Base-by-base conservation (phyloP, 2,888 invertebrate species). In the Brenthis ino region DNA sequence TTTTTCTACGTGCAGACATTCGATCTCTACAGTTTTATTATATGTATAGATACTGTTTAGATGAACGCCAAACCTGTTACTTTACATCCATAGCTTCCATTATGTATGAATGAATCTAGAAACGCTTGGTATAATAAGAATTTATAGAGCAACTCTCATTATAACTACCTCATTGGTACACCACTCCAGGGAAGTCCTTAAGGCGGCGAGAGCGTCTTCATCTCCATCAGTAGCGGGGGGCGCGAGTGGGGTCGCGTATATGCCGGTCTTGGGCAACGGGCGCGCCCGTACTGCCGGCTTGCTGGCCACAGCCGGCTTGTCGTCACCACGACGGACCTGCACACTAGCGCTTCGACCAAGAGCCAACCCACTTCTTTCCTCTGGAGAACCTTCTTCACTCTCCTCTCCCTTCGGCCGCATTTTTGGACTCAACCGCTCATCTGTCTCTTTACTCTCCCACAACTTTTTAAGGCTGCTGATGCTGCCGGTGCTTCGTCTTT, bases 391-490 rank as follows among this genome's bases (percentile, higher is more conserved):
- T 64, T 87, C 86, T 57, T 82, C 83, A 57, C 80, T 82, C 24
- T 84, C 86, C 28, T 81, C 81, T 0, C 77, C 79, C 37, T 79
- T 80, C 12, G 76, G 77, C 50, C 82, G 90, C 76, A 95, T 87
- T 24, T 96, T 96, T 0, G 95, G 95, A 79, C 95, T 95, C 56
- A 95, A 85, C 70, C 95, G 94, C 60, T 94, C 93, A 73, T 93
- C 93, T 4, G 87, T 86, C 83, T 96, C 96, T 82, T 96, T 96
- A 75, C 96, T 96, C 88, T 98, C 98, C 98, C 98, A 98, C 73
- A 98, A 91, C 86, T 97, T 97, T 86, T 98, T 98, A 79, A 98
- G 93, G 86, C 97, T 98, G 85, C 96, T 97, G 81, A 98, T 98
- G 89, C 97, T 97, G 72, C 98, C 98, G 61, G 98, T 98, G 86